Percentiles rank a stretch among this genome's conserved stretches.
phyloP scores from a whole-genome alignment of 2,888 invertebrate genomes.

The Biston stratarius region DNA sequence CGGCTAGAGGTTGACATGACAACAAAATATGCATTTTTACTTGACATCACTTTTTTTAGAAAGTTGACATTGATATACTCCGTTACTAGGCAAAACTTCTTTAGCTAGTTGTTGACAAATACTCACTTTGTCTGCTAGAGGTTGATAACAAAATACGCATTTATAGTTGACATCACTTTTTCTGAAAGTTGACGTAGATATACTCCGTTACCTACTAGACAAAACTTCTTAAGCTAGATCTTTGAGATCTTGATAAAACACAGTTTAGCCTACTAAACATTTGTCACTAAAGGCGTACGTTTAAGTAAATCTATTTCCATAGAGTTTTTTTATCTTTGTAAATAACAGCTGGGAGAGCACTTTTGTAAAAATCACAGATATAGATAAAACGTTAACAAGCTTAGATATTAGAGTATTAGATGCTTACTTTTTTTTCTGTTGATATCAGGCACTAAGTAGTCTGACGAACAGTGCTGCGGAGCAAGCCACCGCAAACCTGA shows the following conservation, averaged over 20 bases:
- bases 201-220: too few relatives aligned
- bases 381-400: background rate
- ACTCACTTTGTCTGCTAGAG: background rate
- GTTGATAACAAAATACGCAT: too few relatives aligned
- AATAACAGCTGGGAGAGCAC: constrained; percentile 29
- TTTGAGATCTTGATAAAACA: background rate
- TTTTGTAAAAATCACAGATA: constrained; percentile 20
- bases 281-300: constrained; percentile 1
- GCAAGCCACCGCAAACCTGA: constrained; percentile 83
- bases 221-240: too few relatives aligned
- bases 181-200: too few relatives aligned
- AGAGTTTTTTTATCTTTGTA: constrained; percentile 26
- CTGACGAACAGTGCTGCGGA: constrained; percentile 89
- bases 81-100: too few relatives aligned
- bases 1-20: background rate
- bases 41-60: too few relatives aligned
- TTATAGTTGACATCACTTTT: too few relatives aligned
- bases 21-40: too few relatives aligned
- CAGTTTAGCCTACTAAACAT: constrained; percentile 1
- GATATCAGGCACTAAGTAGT: constrained; percentile 90
- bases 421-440: constrained; percentile 24
- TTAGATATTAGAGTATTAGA: background rate
- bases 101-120: too few relatives aligned
- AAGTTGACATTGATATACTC: too few relatives aligned
- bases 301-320: constrained; percentile 9